These are phyloP conservation scores for Penaeus monodon DNA, from an alignment of 2,888 invertebrate genomes.

Conservation along the genomic window DNA sequence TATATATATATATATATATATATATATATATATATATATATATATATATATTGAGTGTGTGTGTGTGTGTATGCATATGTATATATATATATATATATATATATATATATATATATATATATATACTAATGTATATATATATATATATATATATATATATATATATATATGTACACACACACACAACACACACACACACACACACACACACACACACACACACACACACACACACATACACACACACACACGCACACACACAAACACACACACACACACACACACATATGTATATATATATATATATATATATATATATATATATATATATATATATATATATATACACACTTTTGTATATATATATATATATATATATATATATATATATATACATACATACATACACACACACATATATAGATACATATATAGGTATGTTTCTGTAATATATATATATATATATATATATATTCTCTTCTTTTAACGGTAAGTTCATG, in stretches of 20 bases:
- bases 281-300: not conserved
- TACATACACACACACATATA: no score
- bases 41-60: not conserved
- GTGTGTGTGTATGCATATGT: not conserved
- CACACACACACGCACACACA: not conserved
- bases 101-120: not conserved
- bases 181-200: not conserved
- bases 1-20: not conserved
- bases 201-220: not conserved
- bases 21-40: not conserved
- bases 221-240: not conserved
- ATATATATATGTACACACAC: not conserved
- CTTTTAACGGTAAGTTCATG: no score
- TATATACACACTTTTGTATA: not conserved
- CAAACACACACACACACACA: not conserved
- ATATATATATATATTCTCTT: no score
- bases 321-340: not conserved
- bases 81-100: constrained; percentile 2
- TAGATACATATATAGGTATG: no score
- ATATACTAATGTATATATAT: not conserved
- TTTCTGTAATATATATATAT: no score
- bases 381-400: not conserved
- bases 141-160: not conserved
- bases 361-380: not conserved
- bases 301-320: not conserved